Evolutionary conservation across 2,113 vertebrate species (phyloP), one percentile per base, ranked within the genome.

Genomic region (Gymnocephalus cernua): DNA sequence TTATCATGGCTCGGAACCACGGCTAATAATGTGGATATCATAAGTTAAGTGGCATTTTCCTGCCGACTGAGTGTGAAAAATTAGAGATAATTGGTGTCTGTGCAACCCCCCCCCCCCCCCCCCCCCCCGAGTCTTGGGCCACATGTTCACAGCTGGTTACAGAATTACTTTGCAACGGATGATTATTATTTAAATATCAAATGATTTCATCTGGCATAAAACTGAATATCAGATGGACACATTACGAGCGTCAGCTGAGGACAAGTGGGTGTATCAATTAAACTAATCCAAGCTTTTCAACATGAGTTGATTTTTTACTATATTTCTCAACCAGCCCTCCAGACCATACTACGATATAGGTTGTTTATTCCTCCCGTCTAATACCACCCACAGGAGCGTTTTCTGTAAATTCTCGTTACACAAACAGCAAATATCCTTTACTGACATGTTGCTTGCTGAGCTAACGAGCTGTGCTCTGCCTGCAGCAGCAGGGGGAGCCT

Each of bases 71-170:
- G 76, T 72, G 71, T 79, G 72, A 64, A 38, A 23, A 83, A 81
- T 75, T 50, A 45, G n/a, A 80, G 61, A 48, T 86, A 86, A 85
- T 81, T 84, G 69, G 70, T 72, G 19, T 82, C 73, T 25, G 71
- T 47, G 65, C 44, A 68, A 23, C 74, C 80, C 19, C 51, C 48
- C 54, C 0, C 10, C 48, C 54, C 0, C 10, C 80, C 19, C 51
- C 74, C 80, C 19, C 51, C 48, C 54, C 0, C 10, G n/a, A 62
- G 78, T 54, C 21, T 14, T 4, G 7, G 69, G 57, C 25, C 23
- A 2, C 45, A n/a, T 4, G 2, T 16, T 51, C 18, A 13, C 79
- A 48, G 13, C 21, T 32, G n/a, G 54, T 67, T 80, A 65, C 32
- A n/a, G 7, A 64, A 48, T 44, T 29, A 67, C 23, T 59, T 27